These are phyloP conservation scores for Hipposideros armiger DNA, from an alignment of 2,113 vertebrate genomes.

Conservation along the genomic window DNA sequence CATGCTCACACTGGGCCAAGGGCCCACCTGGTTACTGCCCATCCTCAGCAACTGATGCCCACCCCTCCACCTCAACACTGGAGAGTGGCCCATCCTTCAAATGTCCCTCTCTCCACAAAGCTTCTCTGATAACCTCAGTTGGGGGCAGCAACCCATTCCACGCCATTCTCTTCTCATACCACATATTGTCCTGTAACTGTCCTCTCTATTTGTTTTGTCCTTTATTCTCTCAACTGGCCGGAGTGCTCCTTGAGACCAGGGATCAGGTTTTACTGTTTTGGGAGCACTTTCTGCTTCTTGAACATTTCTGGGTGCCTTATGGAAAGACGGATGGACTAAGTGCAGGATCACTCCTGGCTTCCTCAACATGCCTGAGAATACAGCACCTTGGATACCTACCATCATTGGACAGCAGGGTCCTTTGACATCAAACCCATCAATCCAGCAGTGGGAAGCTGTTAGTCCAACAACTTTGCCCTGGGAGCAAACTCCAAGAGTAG, in stretches of 20 bases:
- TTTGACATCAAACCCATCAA: neutral
- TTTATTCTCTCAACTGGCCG: neutral
- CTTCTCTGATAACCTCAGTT: neutral
- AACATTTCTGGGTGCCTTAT: neutral
- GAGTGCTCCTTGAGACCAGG: neutral
- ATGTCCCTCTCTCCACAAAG: neutral
- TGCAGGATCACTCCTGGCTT: neutral
- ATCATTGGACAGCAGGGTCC: neutral
- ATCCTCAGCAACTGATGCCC: neutral
- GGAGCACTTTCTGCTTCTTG: conserved; percentile 1
- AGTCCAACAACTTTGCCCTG: neutral
- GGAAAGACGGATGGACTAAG: neutral
- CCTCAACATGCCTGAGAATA: neutral
- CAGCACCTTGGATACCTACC: neutral
- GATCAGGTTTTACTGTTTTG: neutral
- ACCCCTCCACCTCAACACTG: neutral
- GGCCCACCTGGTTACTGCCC: neutral
- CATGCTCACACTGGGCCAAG: neutral
- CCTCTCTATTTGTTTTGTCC: neutral
- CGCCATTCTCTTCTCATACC: neutral
- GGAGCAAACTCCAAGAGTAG: neutral
- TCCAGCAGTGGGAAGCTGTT: neutral
- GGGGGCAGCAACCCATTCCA: neutral
- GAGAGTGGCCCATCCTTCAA: neutral
- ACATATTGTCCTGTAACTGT: neutral